These are phyloP conservation scores for Danio tinwini DNA, from an alignment of 2,797 vertebrate species.

Conservation along the genomic window DNA sequence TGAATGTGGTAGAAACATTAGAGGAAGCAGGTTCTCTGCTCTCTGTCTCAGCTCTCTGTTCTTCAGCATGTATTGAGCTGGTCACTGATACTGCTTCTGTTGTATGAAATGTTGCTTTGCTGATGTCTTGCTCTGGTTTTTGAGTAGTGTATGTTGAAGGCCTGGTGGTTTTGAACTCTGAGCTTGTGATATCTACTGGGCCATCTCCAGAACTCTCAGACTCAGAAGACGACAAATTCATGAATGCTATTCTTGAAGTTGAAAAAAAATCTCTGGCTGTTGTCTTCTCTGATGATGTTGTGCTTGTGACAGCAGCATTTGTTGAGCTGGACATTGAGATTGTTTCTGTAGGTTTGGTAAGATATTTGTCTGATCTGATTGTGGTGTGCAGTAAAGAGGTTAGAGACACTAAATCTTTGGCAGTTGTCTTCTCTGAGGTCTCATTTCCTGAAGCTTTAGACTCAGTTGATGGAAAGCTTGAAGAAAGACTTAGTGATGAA, in stretches of 20 bases:
- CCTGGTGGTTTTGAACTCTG: not conserved
- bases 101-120: not conserved
- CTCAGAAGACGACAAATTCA: constrained; percentile 10
- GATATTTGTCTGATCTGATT: constrained; percentile 1
- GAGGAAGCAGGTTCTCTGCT: not conserved
- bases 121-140: constrained; percentile 3
- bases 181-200: not conserved
- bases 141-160: not conserved
- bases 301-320: not conserved
- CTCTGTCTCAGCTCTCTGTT: not conserved
- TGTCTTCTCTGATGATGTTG: not conserved
- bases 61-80: not conserved
- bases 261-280: not conserved
- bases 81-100: not conserved
- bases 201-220: constrained; percentile 49
- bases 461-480: not conserved
- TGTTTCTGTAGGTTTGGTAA: not conserved
- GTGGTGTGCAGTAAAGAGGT: not conserved
- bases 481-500: not conserved
- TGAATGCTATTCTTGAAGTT: constrained; percentile 12
- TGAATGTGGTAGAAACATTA: not conserved
- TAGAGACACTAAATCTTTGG: too few species aligned
- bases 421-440: not conserved
- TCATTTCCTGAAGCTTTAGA: constrained; percentile 37
- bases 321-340: too few species aligned